Base-by-base conservation (phyloP, 2,888 invertebrate genomes). In the Bellardia bayeri region DNA sequence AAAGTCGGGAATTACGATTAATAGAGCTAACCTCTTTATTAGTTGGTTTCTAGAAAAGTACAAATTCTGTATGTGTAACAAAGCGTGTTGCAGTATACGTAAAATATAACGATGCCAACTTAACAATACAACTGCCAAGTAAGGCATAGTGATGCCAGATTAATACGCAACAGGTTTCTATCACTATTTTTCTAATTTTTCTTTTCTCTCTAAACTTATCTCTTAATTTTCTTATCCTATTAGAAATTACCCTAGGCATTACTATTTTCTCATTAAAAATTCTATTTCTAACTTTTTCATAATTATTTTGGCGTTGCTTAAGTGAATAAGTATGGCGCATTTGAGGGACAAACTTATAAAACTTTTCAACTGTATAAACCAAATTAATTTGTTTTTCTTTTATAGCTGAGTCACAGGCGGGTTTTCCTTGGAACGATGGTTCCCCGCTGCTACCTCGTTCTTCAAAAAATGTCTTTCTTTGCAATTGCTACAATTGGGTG, bases 401-500 rank as follows among this genome's bases (percentile, higher is more conserved):
- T 56, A 23, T 16, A 56, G 51, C 2, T 45, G 4, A 2, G 7
- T 45, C 11, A 14, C 3, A 4, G 51, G 51, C 51, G 14, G 58
- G 58, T 63, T 63, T 49, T 51, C 49, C 7, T 2, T 75, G 1
- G 3, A 78, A 76, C 30, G 86, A 30, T 37, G 54, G 30, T 72
- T 23, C 14, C 23, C 63, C 54, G 71, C 13, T 42, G 3, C 14
- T 40, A 3, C 71, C 16, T 61, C 23, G 37, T 23, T 61, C 79
- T 63, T 58, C 45, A 1, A 2, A 16, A 13, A 56, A 49, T 79
- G 68, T 84, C 56, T 64, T 58, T 33, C 0, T 0, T 8, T 3
- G n/a, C 68, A 80, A 2, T 72, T 72, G 2, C 49, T 3, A 16
- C 74, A 85, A 30, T 81, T 81, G 13, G 81, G 56, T 9, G 72